Evolutionary conservation across 2,797 vertebrate species (phyloP), one percentile per base, ranked within the genome.

Genomic region (Lutjanus argentimaculatus): DNA sequence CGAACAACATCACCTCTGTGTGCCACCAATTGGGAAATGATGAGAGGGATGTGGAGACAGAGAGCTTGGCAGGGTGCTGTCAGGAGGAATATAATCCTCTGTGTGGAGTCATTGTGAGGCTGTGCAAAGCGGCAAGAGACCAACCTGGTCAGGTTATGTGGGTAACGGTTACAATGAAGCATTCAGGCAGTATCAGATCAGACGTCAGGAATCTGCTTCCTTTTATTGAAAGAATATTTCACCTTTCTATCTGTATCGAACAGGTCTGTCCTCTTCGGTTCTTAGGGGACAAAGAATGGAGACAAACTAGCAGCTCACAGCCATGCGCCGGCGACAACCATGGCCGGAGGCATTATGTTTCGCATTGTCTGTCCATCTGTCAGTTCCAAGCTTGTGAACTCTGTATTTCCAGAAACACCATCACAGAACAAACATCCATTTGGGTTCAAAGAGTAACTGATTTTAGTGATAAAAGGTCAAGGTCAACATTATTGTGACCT

Each of bases 121-220:
- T 68, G 85, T 75, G 72, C 69, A 61, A 78, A 79, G 61, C 13
- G 16, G 62, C 6, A 53, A 84, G 49, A 79, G 22, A 67, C 88
- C 81, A 85, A 90, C 85, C 85, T 83, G 86, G 65, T 78, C 58
- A 21, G 77, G 78, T 66, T 75, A 63, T 82, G 70, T 74, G 52
- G 77, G 15, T 67, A 79, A 73, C 76, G 42, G 62, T 72, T 63
- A 90, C 89, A 92, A 91, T 89, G 77, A 78, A 80, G 88, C 86
- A 80, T 92, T 93, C 85, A 88, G 80, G 49, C 9, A n/a, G 65
- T 66, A 93, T 92, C 91, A 88, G 92, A 94, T 93, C 67, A 83
- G 75, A 79, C 25, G 43, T 81, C 78, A 72, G 75, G 84, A 88
- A 89, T 83, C 79, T 30, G 72, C 64, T 91, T 91, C 80, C 89